phyloP scores from a whole-genome alignment of 2,888 invertebrate genomes.

The Ferdinandea cuprea region DNA sequence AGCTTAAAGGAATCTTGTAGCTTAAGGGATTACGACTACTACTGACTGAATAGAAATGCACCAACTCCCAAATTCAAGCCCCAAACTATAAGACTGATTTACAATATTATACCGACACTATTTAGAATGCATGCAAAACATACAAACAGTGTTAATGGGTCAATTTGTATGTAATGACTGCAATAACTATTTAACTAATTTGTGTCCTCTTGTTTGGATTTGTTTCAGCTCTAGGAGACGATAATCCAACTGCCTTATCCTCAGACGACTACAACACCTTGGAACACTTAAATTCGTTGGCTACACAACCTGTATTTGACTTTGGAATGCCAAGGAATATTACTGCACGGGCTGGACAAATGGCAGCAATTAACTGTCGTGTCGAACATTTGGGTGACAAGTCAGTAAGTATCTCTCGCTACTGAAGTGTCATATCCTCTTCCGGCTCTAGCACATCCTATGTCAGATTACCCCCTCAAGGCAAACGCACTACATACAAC shows the following conservation, averaged over 20 bases:
- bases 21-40: background rate
- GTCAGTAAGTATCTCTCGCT: conserved; percentile 85
- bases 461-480: conserved; percentile 70
- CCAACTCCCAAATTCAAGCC: no score
- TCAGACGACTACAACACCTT: conserved; percentile 68
- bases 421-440: conserved; percentile 42
- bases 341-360: conserved; percentile 93
- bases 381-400: conserved; percentile 94
- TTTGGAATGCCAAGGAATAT: conserved; percentile 93
- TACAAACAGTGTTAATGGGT: no score
- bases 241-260: conserved; percentile 68
- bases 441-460: conserved; percentile 19
- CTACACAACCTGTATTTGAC: conserved; percentile 89
- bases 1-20: background rate
- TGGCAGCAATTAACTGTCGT: conserved; percentile 93
- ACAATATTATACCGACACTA: no score
- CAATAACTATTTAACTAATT: conserved; percentile 39
- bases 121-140: no score
- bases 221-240: conserved; percentile 61
- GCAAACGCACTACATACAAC: conserved; percentile 73
- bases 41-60: no score
- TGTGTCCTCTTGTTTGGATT: background rate
- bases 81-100: no score
- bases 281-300: conserved; percentile 63
- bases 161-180: no score